Evolutionary conservation across 2,113 vertebrate genomes (phyloP), one percentile per base, ranked within the genome.

Genomic region (Campylorhamphus procurvoides): DNA sequence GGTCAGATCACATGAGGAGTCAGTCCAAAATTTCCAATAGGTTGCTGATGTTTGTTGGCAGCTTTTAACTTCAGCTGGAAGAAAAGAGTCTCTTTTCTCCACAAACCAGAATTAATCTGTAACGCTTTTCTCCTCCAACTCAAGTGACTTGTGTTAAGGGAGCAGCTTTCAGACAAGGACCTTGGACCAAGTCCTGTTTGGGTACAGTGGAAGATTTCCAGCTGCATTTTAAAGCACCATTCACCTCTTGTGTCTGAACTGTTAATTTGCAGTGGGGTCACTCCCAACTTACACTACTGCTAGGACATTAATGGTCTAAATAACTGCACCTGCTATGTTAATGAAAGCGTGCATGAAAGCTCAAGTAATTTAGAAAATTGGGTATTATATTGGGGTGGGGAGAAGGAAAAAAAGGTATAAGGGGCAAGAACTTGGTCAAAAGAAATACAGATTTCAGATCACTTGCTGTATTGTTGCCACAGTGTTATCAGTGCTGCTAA

Each of bases 291-390:
- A 90, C 79, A 53, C 82, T 96, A 78, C 67, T 93, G 67, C 75
- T 83, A 63, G 75, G 50, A 71, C 64, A 39, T 93, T 85, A 87
- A 88, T 77, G 59, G 72, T 96, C 87, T 96, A 94, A 95, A 83
- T 94, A 93, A 95, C 94, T 84, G 93, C 94, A 94, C 90, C 94
- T 95, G 93, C 95, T 96, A 88, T 96, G 95, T n/a, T 96, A 96
- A 97, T 96, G 87, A 56, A 95, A 86, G 72, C 49, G 52, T 49
- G 42, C 79, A 63, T 76, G 90, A 96, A 90, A 90, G 90, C 79
- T 74, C 33, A 52, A 88, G 90, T 90, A 94, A 94, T 97, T 96
- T 93, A 96, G 90, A 96, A 96, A 94, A 96, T 93, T 82, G 49
- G 40, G 29, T 73, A 95, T 96, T 96, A 67, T 96, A 42, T 80